Evolutionary conservation across 37 sponge, comb jelly and placozoan species (phyloP).

Genomic region (Chondrosia reniformis): DNA sequence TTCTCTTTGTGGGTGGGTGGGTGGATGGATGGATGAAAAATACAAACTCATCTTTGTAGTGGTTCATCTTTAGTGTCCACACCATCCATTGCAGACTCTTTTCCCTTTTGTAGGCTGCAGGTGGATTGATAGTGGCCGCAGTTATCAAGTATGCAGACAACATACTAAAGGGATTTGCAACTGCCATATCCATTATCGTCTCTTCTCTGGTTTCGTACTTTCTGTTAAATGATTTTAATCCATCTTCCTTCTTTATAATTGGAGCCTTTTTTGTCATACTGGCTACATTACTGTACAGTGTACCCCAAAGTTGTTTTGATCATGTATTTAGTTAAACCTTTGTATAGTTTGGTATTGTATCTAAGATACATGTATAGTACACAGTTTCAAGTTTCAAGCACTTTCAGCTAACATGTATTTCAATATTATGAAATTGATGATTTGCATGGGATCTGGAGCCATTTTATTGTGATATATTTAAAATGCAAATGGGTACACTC

Average conservation of each 20-base stretch:
- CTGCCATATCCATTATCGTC: slow-evolving; percentile 85
- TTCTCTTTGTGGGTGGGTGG: too few species aligned
- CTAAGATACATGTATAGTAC: too few species aligned
- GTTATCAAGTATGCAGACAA: slow-evolving; percentile 99
- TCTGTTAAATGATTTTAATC: slow-evolving; percentile 72
- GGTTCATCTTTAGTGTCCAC: neutral
- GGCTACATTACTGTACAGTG: slow-evolving; percentile 60
- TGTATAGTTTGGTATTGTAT: too few species aligned
- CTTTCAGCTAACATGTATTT: too few species aligned
- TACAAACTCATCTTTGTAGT: neutral
- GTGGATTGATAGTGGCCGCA: slow-evolving; percentile 83
- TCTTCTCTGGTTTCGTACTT: slow-evolving; percentile 84
- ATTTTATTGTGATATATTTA: too few species aligned
- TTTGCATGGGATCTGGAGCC: too few species aligned
- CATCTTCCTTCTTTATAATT: slow-evolving; percentile 40
- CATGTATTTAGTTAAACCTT: too few species aligned
- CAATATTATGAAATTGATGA: too few species aligned
- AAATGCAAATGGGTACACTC: too few species aligned
- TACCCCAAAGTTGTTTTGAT: too few species aligned
- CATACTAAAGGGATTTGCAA: slow-evolving; percentile 97
- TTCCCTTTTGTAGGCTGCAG: slow-evolving; percentile 62
- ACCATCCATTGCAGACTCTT: neutral
- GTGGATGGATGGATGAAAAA: neutral
- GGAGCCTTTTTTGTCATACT: slow-evolving; percentile 62
- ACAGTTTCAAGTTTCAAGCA: too few species aligned